Conservation (phyloP, 2,113 vertebrate species). For the Cyprinodon brontotheroides region DNA sequence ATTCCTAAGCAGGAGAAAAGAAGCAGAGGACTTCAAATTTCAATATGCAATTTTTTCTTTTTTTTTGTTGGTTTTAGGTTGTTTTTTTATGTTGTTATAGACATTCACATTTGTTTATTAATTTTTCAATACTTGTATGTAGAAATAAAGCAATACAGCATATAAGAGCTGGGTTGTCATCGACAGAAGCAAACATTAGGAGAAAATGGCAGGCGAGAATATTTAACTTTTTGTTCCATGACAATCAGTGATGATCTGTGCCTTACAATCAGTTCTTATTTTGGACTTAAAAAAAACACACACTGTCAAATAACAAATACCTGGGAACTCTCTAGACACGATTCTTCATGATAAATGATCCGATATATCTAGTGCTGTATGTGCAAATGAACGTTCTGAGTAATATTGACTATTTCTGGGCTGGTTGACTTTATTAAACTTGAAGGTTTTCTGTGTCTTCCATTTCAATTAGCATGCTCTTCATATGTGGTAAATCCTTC, state of each 20-base stretch:
- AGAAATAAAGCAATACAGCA: conserved; percentile 20
- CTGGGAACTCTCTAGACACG: conserved; percentile 3
- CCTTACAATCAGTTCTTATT: conserved; percentile 6
- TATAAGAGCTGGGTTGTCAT: conserved; percentile 15
- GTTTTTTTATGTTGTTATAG: conserved; percentile 3
- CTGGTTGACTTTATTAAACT: conserved; percentile 15
- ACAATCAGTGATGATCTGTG: conserved; percentile 57
- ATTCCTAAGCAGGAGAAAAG: conserved; percentile 30
- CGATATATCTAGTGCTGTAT: not conserved
- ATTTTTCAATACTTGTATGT: conserved; percentile 1
- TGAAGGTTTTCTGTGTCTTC: not conserved
- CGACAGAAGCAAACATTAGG: conserved; percentile 30
- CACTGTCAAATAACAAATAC: conserved; percentile 4
- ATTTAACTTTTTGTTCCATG: conserved; percentile 31
- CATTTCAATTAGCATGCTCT: not conserved
- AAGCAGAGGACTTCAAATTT: conserved; percentile 39
- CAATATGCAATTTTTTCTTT: conserved; percentile 19
- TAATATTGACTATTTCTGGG: not conserved
- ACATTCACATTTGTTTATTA: conserved; percentile 15
- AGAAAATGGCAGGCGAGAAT: conserved; percentile 5
- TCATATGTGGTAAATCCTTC: not conserved
- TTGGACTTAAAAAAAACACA: conserved; percentile 5
- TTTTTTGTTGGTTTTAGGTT: conserved; percentile 40
- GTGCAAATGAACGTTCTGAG: not conserved
- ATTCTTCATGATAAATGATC: conserved; percentile 24